Percentiles rank a stretch among this genome's conserved stretches.
phyloP scores from a whole-genome alignment of 2,888 invertebrate genomes.

The Caenorhabditis sp. region DNA sequence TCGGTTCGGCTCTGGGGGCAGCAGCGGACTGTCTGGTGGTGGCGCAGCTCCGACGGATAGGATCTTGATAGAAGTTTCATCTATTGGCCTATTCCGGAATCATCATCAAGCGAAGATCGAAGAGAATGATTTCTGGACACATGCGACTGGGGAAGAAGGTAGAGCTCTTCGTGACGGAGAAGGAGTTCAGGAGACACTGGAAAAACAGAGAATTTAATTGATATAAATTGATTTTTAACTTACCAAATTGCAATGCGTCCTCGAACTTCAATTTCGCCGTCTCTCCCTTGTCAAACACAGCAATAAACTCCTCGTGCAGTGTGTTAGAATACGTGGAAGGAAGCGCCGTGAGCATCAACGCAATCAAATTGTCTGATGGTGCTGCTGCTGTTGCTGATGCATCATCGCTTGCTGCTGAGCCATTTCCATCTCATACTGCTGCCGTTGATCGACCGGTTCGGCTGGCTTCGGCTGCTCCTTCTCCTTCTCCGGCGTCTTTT shows the following conservation, averaged over 20 bases:
- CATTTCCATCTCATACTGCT: not conserved
- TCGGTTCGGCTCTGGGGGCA: too few species aligned
- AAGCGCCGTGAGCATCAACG: constrained; percentile 77
- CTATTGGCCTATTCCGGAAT: too few species aligned
- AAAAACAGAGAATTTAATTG: too few species aligned
- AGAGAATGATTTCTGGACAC: too few species aligned
- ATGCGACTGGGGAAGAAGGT: too few species aligned
- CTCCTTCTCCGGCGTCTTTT: constrained; percentile 15
- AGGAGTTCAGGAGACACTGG: too few species aligned
- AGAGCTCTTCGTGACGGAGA: too few species aligned
- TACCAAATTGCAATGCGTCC: constrained; percentile 43
- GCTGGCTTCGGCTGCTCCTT: not conserved
- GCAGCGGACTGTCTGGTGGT: too few species aligned
- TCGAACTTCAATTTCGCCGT: constrained; percentile 60
- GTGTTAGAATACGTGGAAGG: constrained; percentile 65
- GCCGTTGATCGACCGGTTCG: constrained; percentile 16
- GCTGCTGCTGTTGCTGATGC: constrained; percentile 1
- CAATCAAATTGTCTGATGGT: constrained; percentile 72
- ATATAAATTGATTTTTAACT: too few species aligned
- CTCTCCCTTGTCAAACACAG: constrained; percentile 40
- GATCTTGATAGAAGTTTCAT: too few species aligned
- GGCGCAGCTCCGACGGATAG: too few species aligned
- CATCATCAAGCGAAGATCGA: too few species aligned
- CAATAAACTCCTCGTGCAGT: constrained; percentile 40
- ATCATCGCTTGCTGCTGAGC: constrained; percentile 11